Base-by-base conservation (phyloP, 2,888 invertebrate species). In the Caenorhabditis sp. region DNA sequence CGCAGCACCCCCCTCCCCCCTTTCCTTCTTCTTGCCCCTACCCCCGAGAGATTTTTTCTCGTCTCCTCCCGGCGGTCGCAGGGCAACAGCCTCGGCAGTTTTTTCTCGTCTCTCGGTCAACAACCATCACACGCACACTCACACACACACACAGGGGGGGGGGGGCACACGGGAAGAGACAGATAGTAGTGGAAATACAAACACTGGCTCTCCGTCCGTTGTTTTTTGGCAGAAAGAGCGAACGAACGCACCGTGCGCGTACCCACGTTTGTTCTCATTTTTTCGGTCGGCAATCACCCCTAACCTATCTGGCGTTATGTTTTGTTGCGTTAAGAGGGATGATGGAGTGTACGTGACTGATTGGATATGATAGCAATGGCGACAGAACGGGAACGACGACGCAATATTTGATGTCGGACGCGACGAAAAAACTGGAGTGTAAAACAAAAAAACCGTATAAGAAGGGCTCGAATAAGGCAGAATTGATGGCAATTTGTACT, bases 61-160 rank as follows among this genome's bases (percentile, higher is more conserved):
- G 6, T n/a, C 32, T 3, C 6, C 22, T 6, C 22, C 46, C n/a
- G n/a, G 15, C 52, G 53, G 53, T 68, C 52, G 32, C 41, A 27
- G 32, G 68, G 52, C 52, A 43, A 52, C 13, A 56, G 22, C 13
- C 35, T 20, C 17, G 59, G 59, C 59, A 68, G 58, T 58, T 66
- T 55, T 66, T 66, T 56, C 56, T 17, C 46, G 32, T 11, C 43
- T 43, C 53, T 65, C 45, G 70, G 70, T 59, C 70, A 70, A 70
- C 68, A 68, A 52, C 52, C 68, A 66, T 30, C 58, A 50, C 63
- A 27, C 55, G 46, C 45, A 46, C 39, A 66, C n/a, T 39, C 39
- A 66, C 58, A 52, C 63, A 26, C 41, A 66, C 15, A 50, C 41
- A 52, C 56, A 48, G 22, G 37, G 39, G 48, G 30, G 59, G 45